Conservation (phyloP, 2,797 vertebrate species). For the Sebastolobus altivelis region DNA sequence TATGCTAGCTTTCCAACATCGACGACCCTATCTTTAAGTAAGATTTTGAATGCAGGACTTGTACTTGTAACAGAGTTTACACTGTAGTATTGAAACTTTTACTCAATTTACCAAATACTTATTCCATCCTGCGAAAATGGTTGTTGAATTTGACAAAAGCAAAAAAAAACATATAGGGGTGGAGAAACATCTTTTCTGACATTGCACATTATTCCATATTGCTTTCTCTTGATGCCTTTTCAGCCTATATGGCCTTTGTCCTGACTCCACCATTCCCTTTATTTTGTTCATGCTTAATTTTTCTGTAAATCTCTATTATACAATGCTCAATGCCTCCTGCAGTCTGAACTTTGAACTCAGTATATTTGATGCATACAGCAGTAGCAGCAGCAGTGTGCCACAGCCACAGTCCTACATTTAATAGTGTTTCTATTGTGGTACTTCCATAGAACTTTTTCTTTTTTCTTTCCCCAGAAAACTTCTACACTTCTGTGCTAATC, state of each 20-base stretch:
- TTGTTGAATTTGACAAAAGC: constrained; percentile 7
- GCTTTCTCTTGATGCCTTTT: constrained; percentile 15
- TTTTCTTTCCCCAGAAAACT: constrained; percentile 67
- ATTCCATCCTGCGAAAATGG: neutral
- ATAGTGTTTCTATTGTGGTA: constrained; percentile 26
- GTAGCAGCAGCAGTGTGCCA: neutral
- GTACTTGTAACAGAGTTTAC: too few relatives aligned
- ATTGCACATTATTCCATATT: neutral
- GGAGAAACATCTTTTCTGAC: constrained; percentile 1
- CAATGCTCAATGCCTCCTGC: constrained; percentile 26
- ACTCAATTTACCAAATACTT: too few relatives aligned
- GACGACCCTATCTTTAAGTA: too few relatives aligned
- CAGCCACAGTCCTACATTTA: neutral
- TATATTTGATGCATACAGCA: constrained; percentile 25
- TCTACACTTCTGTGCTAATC: constrained; percentile 73
- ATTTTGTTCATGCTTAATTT: constrained; percentile 19
- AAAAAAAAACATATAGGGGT: neutral
- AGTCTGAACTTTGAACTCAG: constrained; percentile 45
- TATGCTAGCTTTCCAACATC: too few relatives aligned
- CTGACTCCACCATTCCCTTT: constrained; percentile 17
- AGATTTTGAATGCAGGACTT: too few relatives aligned
- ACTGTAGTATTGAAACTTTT: neutral
- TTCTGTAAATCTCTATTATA: constrained; percentile 31
- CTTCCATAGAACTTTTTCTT: constrained; percentile 47
- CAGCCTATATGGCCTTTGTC: neutral